These are phyloP conservation scores for Poecilia latipinna DNA, from an alignment of 2,113 vertebrate genomes.

Conservation along the genomic window DNA sequence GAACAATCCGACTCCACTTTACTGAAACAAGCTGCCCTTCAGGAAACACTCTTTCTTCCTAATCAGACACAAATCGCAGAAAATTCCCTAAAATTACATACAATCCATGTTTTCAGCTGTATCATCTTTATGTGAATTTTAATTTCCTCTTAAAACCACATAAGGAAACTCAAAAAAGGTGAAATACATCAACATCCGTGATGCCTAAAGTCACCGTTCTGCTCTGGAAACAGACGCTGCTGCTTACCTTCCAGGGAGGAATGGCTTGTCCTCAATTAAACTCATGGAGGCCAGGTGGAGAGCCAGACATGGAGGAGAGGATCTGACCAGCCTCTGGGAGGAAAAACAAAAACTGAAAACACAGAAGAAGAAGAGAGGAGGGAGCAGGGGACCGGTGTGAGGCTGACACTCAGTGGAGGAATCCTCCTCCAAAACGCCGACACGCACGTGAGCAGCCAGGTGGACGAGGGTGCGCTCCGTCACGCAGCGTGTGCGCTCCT, in stretches of 20 bases:
- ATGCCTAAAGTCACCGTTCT: slow-evolving; percentile 10
- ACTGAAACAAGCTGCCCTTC: slow-evolving; percentile 15
- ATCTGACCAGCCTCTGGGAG: slow-evolving; percentile 40
- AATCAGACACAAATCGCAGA: neutral
- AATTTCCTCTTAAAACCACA: neutral
- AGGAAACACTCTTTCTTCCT: neutral
- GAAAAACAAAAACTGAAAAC: slow-evolving; percentile 7
- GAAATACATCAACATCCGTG: neutral
- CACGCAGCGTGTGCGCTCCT: slow-evolving; percentile 22
- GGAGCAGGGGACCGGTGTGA: slow-evolving; percentile 14
- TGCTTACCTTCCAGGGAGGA: slow-evolving; percentile 72
- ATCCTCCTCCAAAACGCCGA: slow-evolving; percentile 25
- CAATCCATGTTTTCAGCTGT: neutral
- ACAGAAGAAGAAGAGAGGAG: neutral
- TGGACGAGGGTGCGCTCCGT: slow-evolving; percentile 24
- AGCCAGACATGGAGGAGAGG: slow-evolving; percentile 47
- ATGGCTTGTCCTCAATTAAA: slow-evolving; percentile 63
- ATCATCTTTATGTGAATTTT: neutral
- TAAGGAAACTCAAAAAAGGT: neutral
- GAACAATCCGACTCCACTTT: neutral
- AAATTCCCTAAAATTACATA: neutral
- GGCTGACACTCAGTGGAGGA: slow-evolving; percentile 20
- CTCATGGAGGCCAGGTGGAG: slow-evolving; percentile 72
- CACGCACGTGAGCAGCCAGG: slow-evolving; percentile 34
- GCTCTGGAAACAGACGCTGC: slow-evolving; percentile 6